These are phyloP conservation scores for Deroplatys truncata DNA, from an alignment of 2,888 invertebrate genomes.

Conservation along the genomic window DNA sequence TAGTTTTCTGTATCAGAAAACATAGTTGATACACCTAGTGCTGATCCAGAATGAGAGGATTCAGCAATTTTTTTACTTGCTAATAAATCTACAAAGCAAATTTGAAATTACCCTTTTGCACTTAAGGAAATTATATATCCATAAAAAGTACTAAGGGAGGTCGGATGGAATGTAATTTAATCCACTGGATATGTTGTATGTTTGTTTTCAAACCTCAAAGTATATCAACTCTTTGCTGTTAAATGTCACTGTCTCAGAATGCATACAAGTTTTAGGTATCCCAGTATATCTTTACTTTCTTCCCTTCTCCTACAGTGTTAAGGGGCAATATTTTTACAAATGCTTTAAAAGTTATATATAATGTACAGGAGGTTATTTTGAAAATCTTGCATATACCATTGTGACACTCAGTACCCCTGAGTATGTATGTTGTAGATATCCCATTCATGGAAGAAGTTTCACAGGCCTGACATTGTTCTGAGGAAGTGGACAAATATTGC, in stretches of 20 bases:
- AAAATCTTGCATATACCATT: not conserved
- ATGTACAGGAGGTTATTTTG: not conserved
- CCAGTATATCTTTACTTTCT: not conserved
- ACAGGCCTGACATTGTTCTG: not conserved
- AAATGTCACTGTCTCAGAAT: not conserved
- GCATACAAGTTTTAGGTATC: not conserved
- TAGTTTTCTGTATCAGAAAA: conserved; percentile 34
- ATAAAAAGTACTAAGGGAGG: not conserved
- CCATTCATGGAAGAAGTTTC: not conserved
- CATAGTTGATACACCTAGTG: conserved; percentile 13
- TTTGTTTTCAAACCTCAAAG: not conserved
- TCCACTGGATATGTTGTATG: not conserved
- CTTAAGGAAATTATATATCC: not conserved
- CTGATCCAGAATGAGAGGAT: conserved; percentile 5
- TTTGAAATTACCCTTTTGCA: conserved; percentile 18
- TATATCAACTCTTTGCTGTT: not conserved
- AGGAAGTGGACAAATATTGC: not conserved
- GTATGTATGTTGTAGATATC: not conserved
- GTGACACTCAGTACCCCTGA: not conserved
- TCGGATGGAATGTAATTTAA: not conserved
- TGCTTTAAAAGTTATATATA: not conserved
- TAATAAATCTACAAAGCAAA: conserved; percentile 15
- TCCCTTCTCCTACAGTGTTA: not conserved
- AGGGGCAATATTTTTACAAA: not conserved
- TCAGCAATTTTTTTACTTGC: conserved; percentile 12